A percentile compares a stretch with the other conserved stretches of the same genome.
phyloP scores from a whole-genome alignment of 2,888 invertebrate species.

The Sphaeridia pumilis region DNA sequence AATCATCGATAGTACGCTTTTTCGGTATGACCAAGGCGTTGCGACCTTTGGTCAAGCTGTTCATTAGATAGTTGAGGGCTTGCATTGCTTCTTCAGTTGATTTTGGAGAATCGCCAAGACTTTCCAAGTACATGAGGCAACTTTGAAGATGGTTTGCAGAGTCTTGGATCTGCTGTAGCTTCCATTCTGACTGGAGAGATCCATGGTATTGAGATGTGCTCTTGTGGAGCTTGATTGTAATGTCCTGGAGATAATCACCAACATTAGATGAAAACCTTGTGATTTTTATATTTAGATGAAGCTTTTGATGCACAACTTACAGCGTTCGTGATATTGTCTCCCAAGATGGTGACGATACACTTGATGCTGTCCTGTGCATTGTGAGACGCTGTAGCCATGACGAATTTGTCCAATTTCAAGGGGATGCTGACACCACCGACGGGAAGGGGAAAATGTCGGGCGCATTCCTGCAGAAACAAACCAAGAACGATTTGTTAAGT shows the following conservation, averaged over 20 bases:
- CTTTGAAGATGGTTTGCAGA: slow-evolving; percentile 89
- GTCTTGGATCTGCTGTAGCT: slow-evolving; percentile 90
- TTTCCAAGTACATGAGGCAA: slow-evolving; percentile 78
- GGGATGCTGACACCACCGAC: slow-evolving; percentile 63
- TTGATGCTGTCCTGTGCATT: slow-evolving; percentile 67
- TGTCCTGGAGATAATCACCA: too few species aligned
- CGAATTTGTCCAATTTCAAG: slow-evolving; percentile 75
- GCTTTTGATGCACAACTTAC: too few species aligned
- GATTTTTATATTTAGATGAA: too few species aligned
- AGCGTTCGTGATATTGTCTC: slow-evolving; percentile 87
- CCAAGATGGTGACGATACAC: slow-evolving; percentile 81
- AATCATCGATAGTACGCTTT: slow-evolving; percentile 88
- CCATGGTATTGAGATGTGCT: slow-evolving; percentile 47
- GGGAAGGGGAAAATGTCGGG: slow-evolving; percentile 72
- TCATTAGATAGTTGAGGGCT: slow-evolving; percentile 74
- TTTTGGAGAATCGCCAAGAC: slow-evolving; percentile 72
- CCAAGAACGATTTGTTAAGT: too few species aligned
- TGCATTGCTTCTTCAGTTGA: slow-evolving; percentile 83
- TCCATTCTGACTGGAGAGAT: slow-evolving; percentile 83
- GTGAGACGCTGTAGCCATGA: slow-evolving; percentile 57
- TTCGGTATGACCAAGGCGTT: slow-evolving; percentile 85
- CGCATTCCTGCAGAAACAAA: slow-evolving; percentile 58
- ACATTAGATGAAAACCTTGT: too few species aligned
- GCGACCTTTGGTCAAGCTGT: slow-evolving; percentile 75
- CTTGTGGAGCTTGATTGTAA: slow-evolving; percentile 51